Evolutionary conservation across 2,888 invertebrate genomes (phyloP), one percentile per base, ranked within the genome.

Genomic region (Ceraclea dissimilis): DNA sequence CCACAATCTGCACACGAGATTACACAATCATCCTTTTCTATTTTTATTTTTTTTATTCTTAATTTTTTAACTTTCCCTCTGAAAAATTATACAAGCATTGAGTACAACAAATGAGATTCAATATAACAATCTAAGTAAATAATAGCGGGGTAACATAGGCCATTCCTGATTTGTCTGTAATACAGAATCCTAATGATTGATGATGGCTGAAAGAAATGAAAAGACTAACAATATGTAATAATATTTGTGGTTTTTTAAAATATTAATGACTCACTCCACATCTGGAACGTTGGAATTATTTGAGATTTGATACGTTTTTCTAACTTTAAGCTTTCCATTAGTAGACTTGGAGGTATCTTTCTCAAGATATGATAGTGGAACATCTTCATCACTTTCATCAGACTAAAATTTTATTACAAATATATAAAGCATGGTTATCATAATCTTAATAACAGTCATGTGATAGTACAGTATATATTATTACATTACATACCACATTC

Each of bases 1-100:
- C 56, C 50, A 48, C 60, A 60, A 22, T 60, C 53, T 2, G n/a
- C 17, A 34, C 52, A 60, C 51, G 31, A 20, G 17, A 31, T 26
- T 20, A 50, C 49, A 2, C 20, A 39, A 20, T 20, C 11, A 31
- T 18, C 8, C 13, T 54, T 50, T 57, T 60, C 54, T 17, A 20
- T 26, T 16, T 55, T 56, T 10, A 58, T 44, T 20, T 54, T 57
- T 31, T 51, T 39, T 18, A 43, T 55, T 20, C 44, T 57, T 17
- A 53, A 22, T 21, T 57, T 57, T 43, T 52, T 39, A 6, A 52
- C 31, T 31, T 47, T 52, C 2, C 46, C 47, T 19, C 52, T 52
- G 47, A 47, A 52, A 52, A 4, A 47, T 8, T 31, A 8, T 31
- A 11, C 31, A 6, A 31, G 31, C n/a, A n/a, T n/a, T n/a, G n/a